Evolutionary conservation across 2,888 invertebrate species (phyloP).

Genomic region (Acrobeloides nanus): DNA sequence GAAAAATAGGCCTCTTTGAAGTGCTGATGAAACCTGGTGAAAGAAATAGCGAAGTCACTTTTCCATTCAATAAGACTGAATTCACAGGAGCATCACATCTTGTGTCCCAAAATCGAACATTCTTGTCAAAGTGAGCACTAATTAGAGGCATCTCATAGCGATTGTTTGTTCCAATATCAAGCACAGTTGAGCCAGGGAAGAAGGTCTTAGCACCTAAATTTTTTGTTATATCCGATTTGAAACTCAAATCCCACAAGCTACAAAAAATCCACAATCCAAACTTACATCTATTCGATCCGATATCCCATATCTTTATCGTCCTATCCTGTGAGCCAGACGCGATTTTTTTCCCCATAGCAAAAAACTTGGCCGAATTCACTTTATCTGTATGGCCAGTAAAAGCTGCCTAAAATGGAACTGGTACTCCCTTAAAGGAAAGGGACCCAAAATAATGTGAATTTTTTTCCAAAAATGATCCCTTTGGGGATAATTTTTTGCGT

Average conservation of each 20-base stretch:
- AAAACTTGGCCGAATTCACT: slow-evolving; percentile 91
- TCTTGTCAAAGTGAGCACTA: slow-evolving; percentile 95
- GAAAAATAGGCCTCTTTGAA: slow-evolving; percentile 4
- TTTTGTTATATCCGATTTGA: not conserved
- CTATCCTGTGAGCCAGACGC: slow-evolving; percentile 96
- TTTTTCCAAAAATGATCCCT: not conserved
- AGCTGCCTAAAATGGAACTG: slow-evolving; percentile 65
- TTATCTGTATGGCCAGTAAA: slow-evolving; percentile 92
- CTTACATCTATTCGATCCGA: slow-evolving; percentile 76
- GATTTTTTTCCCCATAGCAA: slow-evolving; percentile 72
- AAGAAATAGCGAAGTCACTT: slow-evolving; percentile 86
- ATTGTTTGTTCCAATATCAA: slow-evolving; percentile 55
- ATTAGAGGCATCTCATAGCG: slow-evolving; percentile 62
- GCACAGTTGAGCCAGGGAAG: slow-evolving; percentile 42
- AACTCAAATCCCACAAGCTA: not conserved
- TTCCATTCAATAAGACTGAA: slow-evolving; percentile 74
- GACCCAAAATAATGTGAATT: slow-evolving; percentile 4
- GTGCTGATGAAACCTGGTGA: slow-evolving; percentile 67
- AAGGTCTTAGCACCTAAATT: slow-evolving; percentile 33
- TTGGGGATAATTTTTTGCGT: too few relatives aligned
- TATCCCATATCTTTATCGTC: slow-evolving; percentile 96
- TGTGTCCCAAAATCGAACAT: slow-evolving; percentile 89
- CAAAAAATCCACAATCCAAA: slow-evolving; percentile 1
- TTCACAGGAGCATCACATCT: slow-evolving; percentile 69
- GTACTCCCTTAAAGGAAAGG: not conserved